A percentile compares a stretch with the other conserved stretches of the same genome.
Evolutionary conservation across 2,113 vertebrate genomes (phyloP).

Genomic region (Trichechus manatus): DNA sequence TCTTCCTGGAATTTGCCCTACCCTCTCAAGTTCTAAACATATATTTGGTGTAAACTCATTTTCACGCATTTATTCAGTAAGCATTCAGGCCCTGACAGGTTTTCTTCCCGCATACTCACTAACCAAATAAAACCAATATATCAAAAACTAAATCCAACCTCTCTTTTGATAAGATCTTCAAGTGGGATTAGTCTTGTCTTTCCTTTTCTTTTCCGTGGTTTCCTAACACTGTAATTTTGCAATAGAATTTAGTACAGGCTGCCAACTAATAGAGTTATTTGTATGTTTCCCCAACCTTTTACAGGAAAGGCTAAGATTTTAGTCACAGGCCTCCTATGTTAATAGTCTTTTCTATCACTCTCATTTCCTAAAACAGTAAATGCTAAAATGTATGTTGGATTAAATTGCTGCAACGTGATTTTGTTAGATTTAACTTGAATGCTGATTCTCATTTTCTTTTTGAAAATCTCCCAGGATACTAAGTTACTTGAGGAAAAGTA

Average conservation of each 20-base stretch:
- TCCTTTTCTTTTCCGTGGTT: background rate
- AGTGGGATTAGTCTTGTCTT: background rate
- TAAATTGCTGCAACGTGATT: constrained; percentile 39
- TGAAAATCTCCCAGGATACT: constrained; percentile 50
- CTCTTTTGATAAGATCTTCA: background rate
- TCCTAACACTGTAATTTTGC: background rate
- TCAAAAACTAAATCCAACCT: background rate
- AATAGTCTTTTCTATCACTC: background rate
- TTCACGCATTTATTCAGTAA: background rate
- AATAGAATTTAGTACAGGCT: background rate
- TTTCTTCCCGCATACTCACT: background rate
- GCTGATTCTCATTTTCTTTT: constrained; percentile 20
- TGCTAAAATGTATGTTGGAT: background rate
- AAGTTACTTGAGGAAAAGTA: constrained; percentile 49
- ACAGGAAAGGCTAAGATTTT: background rate
- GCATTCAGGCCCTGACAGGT: background rate
- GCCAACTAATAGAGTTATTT: constrained; percentile 1
- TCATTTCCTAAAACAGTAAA: constrained; percentile 47
- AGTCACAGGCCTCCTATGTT: background rate
- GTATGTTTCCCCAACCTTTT: background rate
- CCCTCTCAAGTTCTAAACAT: background rate
- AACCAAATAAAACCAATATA: background rate
- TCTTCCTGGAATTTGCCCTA: background rate
- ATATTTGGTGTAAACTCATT: background rate
- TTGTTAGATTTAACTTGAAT: constrained; percentile 65